Base-by-base conservation (phyloP, 2,113 vertebrate genomes). In the Gopherus flavomarginatus region DNA sequence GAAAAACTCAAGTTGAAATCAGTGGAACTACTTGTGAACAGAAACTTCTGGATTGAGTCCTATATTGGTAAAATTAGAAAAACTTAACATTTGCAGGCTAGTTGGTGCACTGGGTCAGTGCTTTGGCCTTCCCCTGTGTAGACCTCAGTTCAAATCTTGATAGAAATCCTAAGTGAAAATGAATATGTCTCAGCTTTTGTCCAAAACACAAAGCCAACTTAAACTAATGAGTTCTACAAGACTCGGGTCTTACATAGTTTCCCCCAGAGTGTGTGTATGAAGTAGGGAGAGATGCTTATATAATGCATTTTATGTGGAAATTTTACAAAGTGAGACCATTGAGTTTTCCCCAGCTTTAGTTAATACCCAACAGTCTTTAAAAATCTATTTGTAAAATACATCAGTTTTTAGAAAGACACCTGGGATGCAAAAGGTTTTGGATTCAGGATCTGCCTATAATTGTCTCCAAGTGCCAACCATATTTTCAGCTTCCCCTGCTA, bases 61-160 rank as follows among this genome's bases (percentile, higher is more conserved):
- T 12, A 47, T 29, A 47, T 78, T 26, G 42, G 24, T 42, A 27
- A 78, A 78, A 78, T 16, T 78, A 44, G 24, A 44, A 47, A 78
- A 44, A 38, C 5, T 14, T 78, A 47, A 47, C 11, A 44, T 47
- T 78, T 78, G 6, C 75, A 47, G 22, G 24, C 10, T 77, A 12
- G 38, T 47, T 27, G 42, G 24, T 77, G 4, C 35, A 72, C 17
- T 69, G 65, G 35, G 17, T 69, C 65, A n/a, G 31, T 72, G 29
- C 69, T 24, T 75, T 92, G 11, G 19, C 14, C 35, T 90, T 90
- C 50, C 85, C 81, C 65, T 81, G 8, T 31, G 6, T 13, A 75
- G 29, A n/a, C 53, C 5, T 62, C 89, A 7, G 11, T 87, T 95
- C 83, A 52, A 65, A 89, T 90, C 90, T 81, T 92, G 47, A 13